These are phyloP conservation scores for Rotaria macrura DNA, from an alignment of 2,888 invertebrate species.

Conservation along the genomic window DNA sequence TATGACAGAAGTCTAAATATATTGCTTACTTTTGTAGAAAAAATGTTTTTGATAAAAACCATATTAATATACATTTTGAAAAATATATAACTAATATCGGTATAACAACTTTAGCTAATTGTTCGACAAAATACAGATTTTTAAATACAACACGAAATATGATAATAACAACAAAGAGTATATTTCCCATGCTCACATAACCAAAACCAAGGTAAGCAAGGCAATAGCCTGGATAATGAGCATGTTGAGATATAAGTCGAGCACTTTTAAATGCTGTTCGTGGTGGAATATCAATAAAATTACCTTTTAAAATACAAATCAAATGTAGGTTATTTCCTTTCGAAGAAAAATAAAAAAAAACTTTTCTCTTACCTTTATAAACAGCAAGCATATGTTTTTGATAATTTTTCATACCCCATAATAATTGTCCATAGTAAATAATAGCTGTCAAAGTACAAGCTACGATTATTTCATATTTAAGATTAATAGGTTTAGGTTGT, in stretches of 20 bases:
- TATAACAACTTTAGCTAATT: slow-evolving; percentile 27
- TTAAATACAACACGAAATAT: slow-evolving; percentile 22
- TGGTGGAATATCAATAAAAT: slow-evolving; percentile 13
- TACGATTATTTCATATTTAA: slow-evolving; percentile 23
- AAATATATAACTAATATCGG: slow-evolving; percentile 29
- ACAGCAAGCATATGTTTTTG: slow-evolving; percentile 28
- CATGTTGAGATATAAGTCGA: slow-evolving; percentile 6
- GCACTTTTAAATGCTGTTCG: not conserved
- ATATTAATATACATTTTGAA: slow-evolving; percentile 28
- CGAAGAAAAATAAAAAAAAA: not conserved
- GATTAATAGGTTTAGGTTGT: not conserved
- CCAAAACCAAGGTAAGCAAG: slow-evolving; percentile 29
- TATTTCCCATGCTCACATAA: slow-evolving; percentile 25
- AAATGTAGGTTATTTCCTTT: not conserved
- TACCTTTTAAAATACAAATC: not conserved
- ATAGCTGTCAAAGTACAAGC: slow-evolving; percentile 25
- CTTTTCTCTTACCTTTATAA: slow-evolving; percentile 18
- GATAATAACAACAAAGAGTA: slow-evolving; percentile 17
- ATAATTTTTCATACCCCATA: slow-evolving; percentile 27
- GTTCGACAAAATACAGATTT: slow-evolving; percentile 23
- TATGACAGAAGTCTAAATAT: too few relatives aligned
- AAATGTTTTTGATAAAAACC: slow-evolving; percentile 27
- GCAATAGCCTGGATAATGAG: slow-evolving; percentile 25
- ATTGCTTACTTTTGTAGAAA: slow-evolving; percentile 10
- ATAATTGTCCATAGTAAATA: slow-evolving; percentile 26